These are phyloP conservation scores for Lepisosteus oculatus DNA, from an alignment of 2,113 vertebrate species.

Conservation along the genomic window DNA sequence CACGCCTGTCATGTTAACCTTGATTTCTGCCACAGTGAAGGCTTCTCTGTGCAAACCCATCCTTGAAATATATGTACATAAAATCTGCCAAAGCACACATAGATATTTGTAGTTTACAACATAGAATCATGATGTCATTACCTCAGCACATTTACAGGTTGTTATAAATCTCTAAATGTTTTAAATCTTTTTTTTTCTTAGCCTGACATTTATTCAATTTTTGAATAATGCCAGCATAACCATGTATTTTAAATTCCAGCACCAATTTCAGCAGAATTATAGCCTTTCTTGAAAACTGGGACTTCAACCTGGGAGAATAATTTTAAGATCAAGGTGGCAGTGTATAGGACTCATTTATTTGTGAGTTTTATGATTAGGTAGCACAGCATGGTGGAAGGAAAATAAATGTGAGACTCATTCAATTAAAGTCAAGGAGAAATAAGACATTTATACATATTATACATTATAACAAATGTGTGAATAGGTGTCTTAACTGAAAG, in stretches of 20 bases:
- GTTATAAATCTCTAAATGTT: constrained; percentile 8
- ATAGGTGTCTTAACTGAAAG: too few species aligned
- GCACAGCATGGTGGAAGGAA: neutral
- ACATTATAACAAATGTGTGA: too few species aligned
- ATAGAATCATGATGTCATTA: neutral
- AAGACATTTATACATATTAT: too few species aligned
- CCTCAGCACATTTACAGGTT: neutral
- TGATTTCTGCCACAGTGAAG: neutral
- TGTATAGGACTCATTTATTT: neutral
- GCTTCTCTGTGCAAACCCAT: neutral
- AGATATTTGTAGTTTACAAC: neutral
- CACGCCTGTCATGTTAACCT: constrained; percentile 1
- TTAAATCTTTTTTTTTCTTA: neutral
- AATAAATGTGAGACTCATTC: neutral
- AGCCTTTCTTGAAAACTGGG: constrained; percentile 2
- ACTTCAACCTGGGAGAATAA: neutral
- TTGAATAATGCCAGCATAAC: neutral
- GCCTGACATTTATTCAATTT: constrained; percentile 9
- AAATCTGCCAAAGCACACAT: constrained; percentile 1
- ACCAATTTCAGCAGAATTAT: constrained; percentile 10
- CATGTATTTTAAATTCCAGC: neutral
- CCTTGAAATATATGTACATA: neutral
- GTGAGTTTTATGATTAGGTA: too few species aligned
- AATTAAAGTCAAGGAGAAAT: neutral
- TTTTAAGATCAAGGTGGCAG: neutral